Percentiles rank a stretch among this genome's conserved stretches.
These are phyloP conservation scores for Heterodera schachtii DNA, from an alignment of 1,140 invertebrate species.

Conservation along the genomic window DNA sequence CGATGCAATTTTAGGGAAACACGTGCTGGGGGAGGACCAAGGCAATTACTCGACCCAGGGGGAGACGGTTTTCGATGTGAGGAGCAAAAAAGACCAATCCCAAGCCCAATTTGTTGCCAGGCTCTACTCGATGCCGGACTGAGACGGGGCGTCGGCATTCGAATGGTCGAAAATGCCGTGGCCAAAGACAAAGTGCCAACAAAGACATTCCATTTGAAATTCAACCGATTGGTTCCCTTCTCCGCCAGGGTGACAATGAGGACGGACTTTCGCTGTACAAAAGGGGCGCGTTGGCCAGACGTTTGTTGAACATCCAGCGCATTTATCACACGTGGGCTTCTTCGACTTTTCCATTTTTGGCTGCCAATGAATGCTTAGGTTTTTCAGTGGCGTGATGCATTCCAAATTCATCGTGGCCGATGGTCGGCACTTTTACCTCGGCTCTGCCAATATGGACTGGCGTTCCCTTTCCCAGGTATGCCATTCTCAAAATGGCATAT, in stretches of 20 bases:
- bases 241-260: slow-evolving; percentile 56
- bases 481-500: neutral
- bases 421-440: slow-evolving; percentile 70
- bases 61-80: slow-evolving; percentile 9
- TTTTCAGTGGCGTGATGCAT: slow-evolving; percentile 79
- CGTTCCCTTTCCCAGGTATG: slow-evolving; percentile 84
- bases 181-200: slow-evolving; percentile 56
- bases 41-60: slow-evolving; percentile 43
- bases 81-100: neutral
- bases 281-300: slow-evolving; percentile 72
- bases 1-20: slow-evolving; percentile 48
- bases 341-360: neutral
- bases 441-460: slow-evolving; percentile 79
- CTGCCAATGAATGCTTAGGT: neutral
- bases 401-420: slow-evolving; percentile 90
- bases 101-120: slow-evolving; percentile 33
- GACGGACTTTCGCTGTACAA: slow-evolving; percentile 52
- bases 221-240: no score
- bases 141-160: slow-evolving; percentile 46
- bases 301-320: slow-evolving; percentile 81
- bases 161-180: slow-evolving; percentile 62
- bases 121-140: slow-evolving; percentile 43
- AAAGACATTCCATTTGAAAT: neutral
- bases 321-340: slow-evolving; percentile 72
- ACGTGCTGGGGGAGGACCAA: slow-evolving; percentile 52